These are phyloP conservation scores for Pyrrhura leucotis DNA, from an alignment of 2,797 vertebrate species.

Conservation along the genomic window DNA sequence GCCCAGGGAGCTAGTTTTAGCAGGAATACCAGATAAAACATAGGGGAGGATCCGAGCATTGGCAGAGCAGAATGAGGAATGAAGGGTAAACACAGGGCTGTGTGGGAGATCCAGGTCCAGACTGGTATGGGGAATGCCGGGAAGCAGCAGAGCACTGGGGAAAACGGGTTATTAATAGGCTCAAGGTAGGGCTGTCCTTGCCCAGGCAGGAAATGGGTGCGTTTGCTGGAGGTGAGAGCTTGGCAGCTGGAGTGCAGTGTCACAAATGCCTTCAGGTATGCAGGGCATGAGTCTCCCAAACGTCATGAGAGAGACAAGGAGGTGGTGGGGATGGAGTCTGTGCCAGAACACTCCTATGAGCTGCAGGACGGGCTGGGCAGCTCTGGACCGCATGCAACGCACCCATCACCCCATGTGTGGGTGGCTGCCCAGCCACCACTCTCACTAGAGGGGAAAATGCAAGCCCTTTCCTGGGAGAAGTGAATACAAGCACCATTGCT, in stretches of 20 bases:
- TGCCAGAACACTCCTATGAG: not conserved
- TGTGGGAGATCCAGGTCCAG: not conserved
- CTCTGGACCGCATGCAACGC: fast-evolving
- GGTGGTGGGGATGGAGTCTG: not conserved
- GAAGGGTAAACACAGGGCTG: not conserved
- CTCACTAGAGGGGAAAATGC: not conserved
- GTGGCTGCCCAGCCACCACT: not conserved
- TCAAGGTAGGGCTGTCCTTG: slow-evolving; percentile 3
- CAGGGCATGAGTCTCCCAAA: not conserved
- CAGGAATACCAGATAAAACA: not conserved
- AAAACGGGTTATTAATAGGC: slow-evolving; percentile 1
- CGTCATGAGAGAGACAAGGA: not conserved
- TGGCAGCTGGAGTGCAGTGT: slow-evolving; percentile 14
- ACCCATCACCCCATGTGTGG: fast-evolving
- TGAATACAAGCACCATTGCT: not conserved
- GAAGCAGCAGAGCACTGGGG: not conserved
- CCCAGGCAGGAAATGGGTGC: slow-evolving; percentile 45
- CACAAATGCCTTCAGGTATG: slow-evolving; percentile 16
- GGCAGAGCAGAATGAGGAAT: not conserved
- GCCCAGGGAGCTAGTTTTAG: not conserved
- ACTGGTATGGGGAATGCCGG: slow-evolving; percentile 9
- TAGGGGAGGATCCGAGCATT: not conserved
- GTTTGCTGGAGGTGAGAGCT: slow-evolving; percentile 31
- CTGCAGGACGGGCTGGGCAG: not conserved
- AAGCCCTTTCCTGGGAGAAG: not conserved